Percentiles rank a stretch among this genome's conserved stretches.
Evolutionary conservation across 2,888 invertebrate genomes (phyloP).

Genomic region (Crioceris asparagi): DNA sequence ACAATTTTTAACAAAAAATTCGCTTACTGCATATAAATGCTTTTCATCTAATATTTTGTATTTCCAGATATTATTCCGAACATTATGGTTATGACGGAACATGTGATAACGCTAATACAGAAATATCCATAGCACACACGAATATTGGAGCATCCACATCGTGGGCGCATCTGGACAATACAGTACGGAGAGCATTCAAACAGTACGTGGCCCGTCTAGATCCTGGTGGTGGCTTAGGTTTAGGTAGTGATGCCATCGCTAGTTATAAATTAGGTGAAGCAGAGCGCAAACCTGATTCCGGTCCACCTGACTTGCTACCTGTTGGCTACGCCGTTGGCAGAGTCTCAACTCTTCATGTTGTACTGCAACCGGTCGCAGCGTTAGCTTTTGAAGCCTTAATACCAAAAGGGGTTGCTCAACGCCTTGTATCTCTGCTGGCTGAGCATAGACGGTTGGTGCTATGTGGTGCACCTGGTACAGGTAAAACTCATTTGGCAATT

Average conservation of each 20-base stretch:
- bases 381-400: slow-evolving; percentile 92
- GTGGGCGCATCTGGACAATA: slow-evolving; percentile 90
- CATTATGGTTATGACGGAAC: slow-evolving; percentile 36
- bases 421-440: slow-evolving; percentile 63
- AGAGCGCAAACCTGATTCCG: slow-evolving; percentile 66
- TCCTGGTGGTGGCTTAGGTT: slow-evolving; percentile 79
- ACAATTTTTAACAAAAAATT: too few species aligned
- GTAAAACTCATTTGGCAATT: slow-evolving; percentile 92
- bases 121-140: slow-evolving; percentile 77
- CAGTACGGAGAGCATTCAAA: slow-evolving; percentile 85
- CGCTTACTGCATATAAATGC: too few species aligned
- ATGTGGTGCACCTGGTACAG: slow-evolving; percentile 92
- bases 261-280: slow-evolving; percentile 91
- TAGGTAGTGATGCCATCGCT: slow-evolving; percentile 40
- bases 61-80: slow-evolving; percentile 33
- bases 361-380: slow-evolving; percentile 75
- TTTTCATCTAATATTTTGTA: background rate
- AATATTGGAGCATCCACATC: slow-evolving; percentile 87
- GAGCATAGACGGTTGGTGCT: slow-evolving; percentile 90
- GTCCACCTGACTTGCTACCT: slow-evolving; percentile 81
- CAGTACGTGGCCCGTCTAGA: slow-evolving; percentile 90
- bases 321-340: slow-evolving; percentile 90
- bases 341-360: slow-evolving; percentile 77
- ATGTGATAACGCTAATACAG: slow-evolving; percentile 39
- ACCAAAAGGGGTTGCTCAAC: slow-evolving; percentile 91